Conservation (phyloP, 2,113 vertebrate species). For the Barnardius zonarius region DNA sequence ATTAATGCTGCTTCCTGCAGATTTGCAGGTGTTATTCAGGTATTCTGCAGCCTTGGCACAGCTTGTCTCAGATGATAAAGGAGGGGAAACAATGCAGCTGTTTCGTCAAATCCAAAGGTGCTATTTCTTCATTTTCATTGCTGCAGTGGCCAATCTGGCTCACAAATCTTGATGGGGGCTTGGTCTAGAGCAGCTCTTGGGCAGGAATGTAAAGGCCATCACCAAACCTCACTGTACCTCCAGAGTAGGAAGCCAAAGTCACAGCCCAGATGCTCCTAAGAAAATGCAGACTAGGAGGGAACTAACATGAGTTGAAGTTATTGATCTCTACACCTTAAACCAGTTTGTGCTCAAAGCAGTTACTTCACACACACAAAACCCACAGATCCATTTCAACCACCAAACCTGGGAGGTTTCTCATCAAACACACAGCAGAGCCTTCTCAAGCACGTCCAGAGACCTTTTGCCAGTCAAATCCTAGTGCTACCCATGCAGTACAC, state of each 20-base stretch:
- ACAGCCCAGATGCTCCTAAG: background rate
- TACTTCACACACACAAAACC: background rate
- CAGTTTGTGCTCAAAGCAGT: background rate
- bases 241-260: background rate
- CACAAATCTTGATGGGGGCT: background rate
- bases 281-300: background rate
- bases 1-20: background rate
- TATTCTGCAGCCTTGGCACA: background rate
- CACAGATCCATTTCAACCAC: too few species aligned
- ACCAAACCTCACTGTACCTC: background rate
- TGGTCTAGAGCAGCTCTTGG: too few species aligned
- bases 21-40: background rate
- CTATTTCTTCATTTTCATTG: background rate
- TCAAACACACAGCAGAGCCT: background rate
- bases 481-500: accelerated
- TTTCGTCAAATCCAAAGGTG: background rate
- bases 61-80: background rate
- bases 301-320: background rate
- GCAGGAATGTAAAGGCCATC: background rate
- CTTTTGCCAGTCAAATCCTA: background rate
- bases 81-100: background rate
- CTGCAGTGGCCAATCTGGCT: background rate
- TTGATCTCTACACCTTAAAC: background rate
- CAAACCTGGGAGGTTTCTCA: background rate
- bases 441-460: background rate